A percentile compares a stretch with the other conserved stretches of the same genome.
Conservation (phyloP, 2,797 vertebrate species). For the Holocentrus rufus region DNA sequence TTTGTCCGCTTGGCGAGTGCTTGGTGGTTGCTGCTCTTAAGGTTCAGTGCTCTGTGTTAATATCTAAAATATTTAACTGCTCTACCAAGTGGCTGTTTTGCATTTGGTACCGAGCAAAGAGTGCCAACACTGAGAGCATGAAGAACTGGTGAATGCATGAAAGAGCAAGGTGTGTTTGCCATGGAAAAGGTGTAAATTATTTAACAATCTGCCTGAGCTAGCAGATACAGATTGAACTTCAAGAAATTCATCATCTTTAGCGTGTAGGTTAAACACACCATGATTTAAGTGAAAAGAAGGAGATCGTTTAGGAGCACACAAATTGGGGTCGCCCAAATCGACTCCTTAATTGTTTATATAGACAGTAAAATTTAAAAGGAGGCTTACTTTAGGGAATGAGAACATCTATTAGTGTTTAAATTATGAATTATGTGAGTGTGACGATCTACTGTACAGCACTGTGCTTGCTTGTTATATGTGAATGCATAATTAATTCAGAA, state of each 20-base stretch:
- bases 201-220: slow-evolving; percentile 32
- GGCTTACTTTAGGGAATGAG: slow-evolving; percentile 26
- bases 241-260: slow-evolving; percentile 25
- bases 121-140: slow-evolving; percentile 21
- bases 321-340: neutral
- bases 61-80: slow-evolving; percentile 44
- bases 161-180: slow-evolving; percentile 38
- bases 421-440: slow-evolving; percentile 61
- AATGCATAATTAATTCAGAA: slow-evolving; percentile 63
- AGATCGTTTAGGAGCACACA: neutral
- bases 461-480: slow-evolving; percentile 45
- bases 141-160: slow-evolving; percentile 34
- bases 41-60: neutral
- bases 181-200: slow-evolving; percentile 55
- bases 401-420: slow-evolving; percentile 64
- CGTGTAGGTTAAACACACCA: neutral
- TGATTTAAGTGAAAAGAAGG: neutral
- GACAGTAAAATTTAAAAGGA: neutral
- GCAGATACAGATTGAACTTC: slow-evolving; percentile 14
- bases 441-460: slow-evolving; percentile 34
- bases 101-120: slow-evolving; percentile 23
- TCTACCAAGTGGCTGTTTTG: slow-evolving; percentile 30
- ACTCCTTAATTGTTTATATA: neutral
- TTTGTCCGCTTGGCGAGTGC: neutral
- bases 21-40: neutral